These are phyloP conservation scores for Halichoeres trimaculatus DNA, from an alignment of 2,113 vertebrate genomes.

Conservation along the genomic window DNA sequence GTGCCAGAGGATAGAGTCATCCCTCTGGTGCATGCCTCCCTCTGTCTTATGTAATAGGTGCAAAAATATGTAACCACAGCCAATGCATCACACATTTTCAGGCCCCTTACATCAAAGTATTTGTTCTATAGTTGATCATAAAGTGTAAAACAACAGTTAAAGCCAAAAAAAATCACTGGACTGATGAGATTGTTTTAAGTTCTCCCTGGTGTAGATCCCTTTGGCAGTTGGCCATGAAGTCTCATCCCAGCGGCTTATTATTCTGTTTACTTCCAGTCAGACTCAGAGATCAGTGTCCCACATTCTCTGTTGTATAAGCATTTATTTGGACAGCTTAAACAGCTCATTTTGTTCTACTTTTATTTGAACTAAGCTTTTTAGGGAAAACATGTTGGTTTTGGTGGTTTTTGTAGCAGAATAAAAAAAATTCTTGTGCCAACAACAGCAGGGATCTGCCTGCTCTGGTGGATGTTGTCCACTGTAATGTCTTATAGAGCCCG, in stretches of 20 bases:
- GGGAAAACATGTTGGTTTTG: background rate
- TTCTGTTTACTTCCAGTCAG: background rate
- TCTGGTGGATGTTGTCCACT: no score
- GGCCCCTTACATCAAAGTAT: background rate
- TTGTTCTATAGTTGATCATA: background rate
- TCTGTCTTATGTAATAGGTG: no score
- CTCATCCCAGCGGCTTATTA: background rate
- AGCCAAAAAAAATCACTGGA: background rate
- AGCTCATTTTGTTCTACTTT: background rate
- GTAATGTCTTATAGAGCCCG: no score
- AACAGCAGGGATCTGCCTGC: no score
- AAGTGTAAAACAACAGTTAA: background rate
- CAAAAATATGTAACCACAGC: no score
- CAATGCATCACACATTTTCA: background rate
- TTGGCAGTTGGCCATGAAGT: background rate
- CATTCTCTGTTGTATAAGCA: background rate
- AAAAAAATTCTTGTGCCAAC: background rate
- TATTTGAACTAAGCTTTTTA: no score
- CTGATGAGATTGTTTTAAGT: background rate
- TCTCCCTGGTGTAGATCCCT: background rate
- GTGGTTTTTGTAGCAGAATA: background rate
- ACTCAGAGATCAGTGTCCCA: background rate
- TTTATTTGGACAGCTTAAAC: background rate
- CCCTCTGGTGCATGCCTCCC: no score
- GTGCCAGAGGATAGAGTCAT: no score